Base-by-base conservation (phyloP, 1,140 invertebrate genomes). In the Neoseiulus cucumeris region DNA sequence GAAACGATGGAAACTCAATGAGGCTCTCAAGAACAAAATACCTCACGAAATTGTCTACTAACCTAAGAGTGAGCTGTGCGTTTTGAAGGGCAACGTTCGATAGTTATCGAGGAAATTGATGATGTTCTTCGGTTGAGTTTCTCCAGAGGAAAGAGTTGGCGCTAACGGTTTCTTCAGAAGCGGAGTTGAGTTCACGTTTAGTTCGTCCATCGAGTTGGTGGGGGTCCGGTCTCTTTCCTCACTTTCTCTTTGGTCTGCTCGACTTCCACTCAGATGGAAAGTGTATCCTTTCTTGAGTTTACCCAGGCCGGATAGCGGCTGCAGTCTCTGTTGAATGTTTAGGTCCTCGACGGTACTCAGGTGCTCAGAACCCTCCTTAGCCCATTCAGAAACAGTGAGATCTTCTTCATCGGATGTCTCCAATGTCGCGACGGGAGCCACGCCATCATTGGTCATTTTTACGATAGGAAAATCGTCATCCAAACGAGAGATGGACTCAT, bases 361-460 rank as follows among this genome's bases (percentile, higher is more conserved):
- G 22, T 59, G 51, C 51, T 59, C 51, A 2, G 51, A 59, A 9
- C 51, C 51, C 22, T 59, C 51, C 33, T 59, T 59, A 6, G 51
- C 51, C 51, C 51, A 59, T 25, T 59, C 51, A 14, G 51, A 59
- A 25, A 59, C 25, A 25, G 51, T 59, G 51, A 59, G 51, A 33
- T 59, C 51, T 33, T 59, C 51, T 9, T 59, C 51, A 9, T 59
- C 51, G 14, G 51, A 59, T 33, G 51, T 59, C 51, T 59, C 51
- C 14, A 59, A 33, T 14, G 51, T 59, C 6, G 51, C 51, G 12
- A 59, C 51, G 14, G 51, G 51, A 17, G 51, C 51, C 14, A 59
- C 22, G 22, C 51, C 51, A 39, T 39, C 33, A 9, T 39, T 39
- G 4, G 33, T 39, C 14, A 59, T 25, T 4, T 14, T 25, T 2